These are phyloP conservation scores for Choristoneura fumiferana DNA, from an alignment of 1,140 invertebrate genomes.

Conservation along the genomic window DNA sequence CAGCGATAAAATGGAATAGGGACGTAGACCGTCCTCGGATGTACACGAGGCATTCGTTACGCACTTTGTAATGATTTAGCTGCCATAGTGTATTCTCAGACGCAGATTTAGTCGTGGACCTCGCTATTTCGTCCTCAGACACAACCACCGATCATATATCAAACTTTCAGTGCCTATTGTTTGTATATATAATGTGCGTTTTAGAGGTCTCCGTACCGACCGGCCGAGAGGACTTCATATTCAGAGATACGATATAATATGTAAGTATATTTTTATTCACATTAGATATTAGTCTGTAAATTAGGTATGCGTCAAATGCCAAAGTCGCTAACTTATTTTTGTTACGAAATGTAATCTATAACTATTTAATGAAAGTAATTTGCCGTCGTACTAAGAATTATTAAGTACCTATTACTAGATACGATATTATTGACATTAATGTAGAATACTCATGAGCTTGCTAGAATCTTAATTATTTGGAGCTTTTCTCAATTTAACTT, in stretches of 20 bases:
- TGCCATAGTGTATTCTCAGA: conserved; percentile 33
- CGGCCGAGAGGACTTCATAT: conserved; percentile 38
- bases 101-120: conserved; percentile 21
- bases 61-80: conserved; percentile 54
- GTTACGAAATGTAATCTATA: conserved; percentile 49
- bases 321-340: conserved; percentile 58
- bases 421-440: conserved; percentile 20
- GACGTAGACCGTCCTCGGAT: conserved; percentile 21
- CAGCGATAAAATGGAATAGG: conserved; percentile 16
- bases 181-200: conserved; percentile 51
- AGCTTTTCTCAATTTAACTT: conserved; percentile 28
- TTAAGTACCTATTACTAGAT: conserved; percentile 26
- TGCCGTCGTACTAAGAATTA: conserved; percentile 26
- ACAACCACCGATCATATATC: conserved; percentile 39
- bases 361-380: conserved; percentile 30
- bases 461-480: conserved; percentile 32
- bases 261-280: conserved; percentile 53
- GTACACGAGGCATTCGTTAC: conserved; percentile 42
- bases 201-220: conserved; percentile 31
- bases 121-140: conserved; percentile 25
- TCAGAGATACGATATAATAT: conserved; percentile 69
- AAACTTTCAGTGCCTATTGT: conserved; percentile 61
- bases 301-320: conserved; percentile 47
- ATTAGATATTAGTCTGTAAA: conserved; percentile 46
- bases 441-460: conserved; percentile 50